Evolutionary conservation across 2,113 vertebrate genomes (phyloP).

Genomic region (Brachionichthys hirsutus): DNA sequence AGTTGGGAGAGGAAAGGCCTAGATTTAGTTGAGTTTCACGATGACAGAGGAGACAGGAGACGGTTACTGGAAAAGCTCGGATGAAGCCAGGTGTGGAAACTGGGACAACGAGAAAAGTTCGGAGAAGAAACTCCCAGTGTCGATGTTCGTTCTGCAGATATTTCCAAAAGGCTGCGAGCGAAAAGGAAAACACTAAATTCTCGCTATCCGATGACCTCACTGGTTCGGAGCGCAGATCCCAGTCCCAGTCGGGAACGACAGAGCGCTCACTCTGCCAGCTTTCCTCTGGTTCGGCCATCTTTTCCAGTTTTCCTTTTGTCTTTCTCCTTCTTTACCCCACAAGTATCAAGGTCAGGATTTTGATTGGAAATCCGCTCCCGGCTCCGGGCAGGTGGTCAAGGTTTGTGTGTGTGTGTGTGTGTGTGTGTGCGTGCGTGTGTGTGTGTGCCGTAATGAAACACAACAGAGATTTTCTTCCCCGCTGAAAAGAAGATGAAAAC

Average conservation of each 20-base stretch:
- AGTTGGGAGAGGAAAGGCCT: constrained; percentile 42
- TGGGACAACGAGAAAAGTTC: constrained; percentile 54
- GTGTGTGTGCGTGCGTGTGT: too few relatives aligned
- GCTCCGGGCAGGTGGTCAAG: constrained; percentile 20
- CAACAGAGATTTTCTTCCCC: constrained; percentile 8
- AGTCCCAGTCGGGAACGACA: constrained; percentile 62
- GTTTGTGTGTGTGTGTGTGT: too few relatives aligned
- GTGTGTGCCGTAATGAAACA: constrained; percentile 21
- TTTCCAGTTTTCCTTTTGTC: constrained; percentile 41
- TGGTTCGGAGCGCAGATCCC: constrained; percentile 60
- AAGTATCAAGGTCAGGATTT: constrained; percentile 37
- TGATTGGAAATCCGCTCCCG: constrained; percentile 25
- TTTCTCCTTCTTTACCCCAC: constrained; percentile 24
- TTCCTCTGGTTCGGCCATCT: constrained; percentile 33
- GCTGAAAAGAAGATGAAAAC: constrained; percentile 44
- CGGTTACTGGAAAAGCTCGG: constrained; percentile 37
- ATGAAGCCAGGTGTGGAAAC: constrained; percentile 59
- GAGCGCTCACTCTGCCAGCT: constrained; percentile 56
- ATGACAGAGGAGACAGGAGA: constrained; percentile 42
- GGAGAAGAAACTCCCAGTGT: constrained; percentile 35
- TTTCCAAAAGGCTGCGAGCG: constrained; percentile 56
- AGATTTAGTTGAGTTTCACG: constrained; percentile 56
- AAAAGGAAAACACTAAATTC: constrained; percentile 64
- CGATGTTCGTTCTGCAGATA: constrained; percentile 49
- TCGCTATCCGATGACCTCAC: constrained; percentile 70